Base-by-base conservation (phyloP, 1,140 invertebrate species). In the Drosophila ogumai region DNA sequence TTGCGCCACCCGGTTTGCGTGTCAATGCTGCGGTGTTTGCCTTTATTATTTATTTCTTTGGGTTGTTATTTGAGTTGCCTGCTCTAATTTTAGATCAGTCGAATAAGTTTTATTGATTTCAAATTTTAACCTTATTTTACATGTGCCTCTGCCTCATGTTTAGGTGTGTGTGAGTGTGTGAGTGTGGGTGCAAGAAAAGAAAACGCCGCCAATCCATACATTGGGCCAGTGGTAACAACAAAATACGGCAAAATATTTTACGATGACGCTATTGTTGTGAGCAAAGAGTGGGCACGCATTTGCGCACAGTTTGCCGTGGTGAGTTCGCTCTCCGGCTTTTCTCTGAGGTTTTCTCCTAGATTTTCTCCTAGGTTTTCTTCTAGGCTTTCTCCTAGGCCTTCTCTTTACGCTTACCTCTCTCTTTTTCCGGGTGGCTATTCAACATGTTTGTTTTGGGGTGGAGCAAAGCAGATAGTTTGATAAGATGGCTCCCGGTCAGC, bases 31-130 rank as follows among this genome's bases (percentile, higher is more conserved):
- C 57, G 47, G 49, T 74, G 72, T 71, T 72, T 78, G 65, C 49
- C 55, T 54, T 74, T 77, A 66, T 74, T 81, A 69, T 71, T 79
- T 75, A 64, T 77, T 78, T 81, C 54, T 49, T 71, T 58, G 36
- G 50, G 52, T 41, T 69, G 69, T 72, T 71, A 69, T 71, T 72
- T 72, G 67, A 73, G 67, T 73, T 72, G 66, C 54, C 54, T 72
- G 40, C 64, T 77, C 86, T 90, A 90, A 85, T 85, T 90, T 90
- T 90, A 90, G 85, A 85, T 81, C 78, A 79, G 75, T 85, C 77
- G 67, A 85, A 90, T 90, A 85, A 90, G 81, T 85, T 90, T 90
- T 90, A 90, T 90, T 90, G 85, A 90, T 90, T 90, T 90, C 81
- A 90, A 90, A 85, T 90, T 86, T 90, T 85, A 90, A 90, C 86